phyloP scores from a whole-genome alignment of 2,113 vertebrate species.

The Nanger granti region DNA sequence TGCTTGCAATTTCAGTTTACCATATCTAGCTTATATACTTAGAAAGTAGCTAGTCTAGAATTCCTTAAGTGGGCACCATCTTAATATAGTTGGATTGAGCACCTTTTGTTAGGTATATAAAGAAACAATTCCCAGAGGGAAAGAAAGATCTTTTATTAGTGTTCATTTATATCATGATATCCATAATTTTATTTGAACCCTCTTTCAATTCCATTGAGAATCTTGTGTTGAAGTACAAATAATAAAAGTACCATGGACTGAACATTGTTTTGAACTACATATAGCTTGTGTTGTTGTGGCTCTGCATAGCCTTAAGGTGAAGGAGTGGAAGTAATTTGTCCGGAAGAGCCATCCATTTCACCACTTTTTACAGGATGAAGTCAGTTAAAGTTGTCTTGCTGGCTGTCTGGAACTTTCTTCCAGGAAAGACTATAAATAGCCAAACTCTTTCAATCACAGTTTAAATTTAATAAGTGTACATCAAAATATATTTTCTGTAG shows the following conservation, averaged over 20 bases:
- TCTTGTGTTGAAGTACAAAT: not conserved
- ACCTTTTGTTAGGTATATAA: not conserved
- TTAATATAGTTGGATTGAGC: not conserved
- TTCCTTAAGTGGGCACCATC: not conserved
- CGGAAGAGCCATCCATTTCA: not conserved
- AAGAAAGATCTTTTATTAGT: slow-evolving; percentile 3
- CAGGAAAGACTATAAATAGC: not conserved
- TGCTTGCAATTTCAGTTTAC: not conserved
- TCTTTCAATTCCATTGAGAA: slow-evolving; percentile 7
- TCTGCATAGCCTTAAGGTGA: not conserved
- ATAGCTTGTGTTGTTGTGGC: not conserved
- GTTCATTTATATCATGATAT: not conserved
- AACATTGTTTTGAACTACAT: not conserved
- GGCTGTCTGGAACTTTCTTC: slow-evolving; percentile 15
- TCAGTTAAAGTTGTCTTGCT: not conserved
- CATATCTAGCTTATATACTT: not conserved
- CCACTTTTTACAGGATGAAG: not conserved
- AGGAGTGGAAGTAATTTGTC: not conserved
- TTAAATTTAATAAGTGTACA: not conserved
- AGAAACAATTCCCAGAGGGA: not conserved
- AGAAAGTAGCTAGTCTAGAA: slow-evolving; percentile 21
- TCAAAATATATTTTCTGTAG: slow-evolving; percentile 4
- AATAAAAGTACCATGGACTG: not conserved
- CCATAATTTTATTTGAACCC: slow-evolving; percentile 28
- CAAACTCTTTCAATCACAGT: not conserved